A percentile compares a stretch with the other conserved stretches of the same genome.
Conservation (phyloP, 2,888 invertebrate genomes). For the Electrophaes corylata region DNA sequence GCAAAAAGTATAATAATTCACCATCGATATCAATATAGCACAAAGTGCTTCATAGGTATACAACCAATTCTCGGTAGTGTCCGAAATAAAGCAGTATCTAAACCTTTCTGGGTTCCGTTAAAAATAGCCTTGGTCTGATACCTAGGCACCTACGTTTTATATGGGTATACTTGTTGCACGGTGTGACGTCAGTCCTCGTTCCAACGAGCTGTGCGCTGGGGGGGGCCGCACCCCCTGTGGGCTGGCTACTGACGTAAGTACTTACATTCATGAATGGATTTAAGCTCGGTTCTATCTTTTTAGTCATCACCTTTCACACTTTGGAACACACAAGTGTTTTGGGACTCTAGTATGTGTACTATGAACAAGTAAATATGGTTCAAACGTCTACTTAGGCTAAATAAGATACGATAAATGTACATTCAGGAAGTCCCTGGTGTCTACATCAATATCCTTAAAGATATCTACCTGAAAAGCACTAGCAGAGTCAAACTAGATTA, state of each 20-base stretch:
- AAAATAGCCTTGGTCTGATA: conserved; percentile 68
- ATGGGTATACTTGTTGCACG: conserved; percentile 78
- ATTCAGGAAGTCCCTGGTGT: too few relatives aligned
- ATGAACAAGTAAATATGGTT: too few relatives aligned
- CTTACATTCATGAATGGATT: conserved; percentile 78
- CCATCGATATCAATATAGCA: too few relatives aligned
- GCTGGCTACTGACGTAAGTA: conserved; percentile 67
- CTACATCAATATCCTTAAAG: too few relatives aligned
- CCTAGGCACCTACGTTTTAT: conserved; percentile 62
- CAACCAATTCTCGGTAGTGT: background rate
- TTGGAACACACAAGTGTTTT: background rate
- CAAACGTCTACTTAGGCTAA: too few relatives aligned
- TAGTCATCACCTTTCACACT: conserved; percentile 37
- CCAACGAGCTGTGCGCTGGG: conserved; percentile 48
- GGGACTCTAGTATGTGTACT: background rate
- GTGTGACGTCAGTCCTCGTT: conserved; percentile 76
- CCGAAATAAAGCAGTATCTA: background rate
- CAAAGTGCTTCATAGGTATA: background rate
- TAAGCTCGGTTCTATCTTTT: conserved; percentile 59
- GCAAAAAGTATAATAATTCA: too few relatives aligned
- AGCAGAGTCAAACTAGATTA: too few relatives aligned
- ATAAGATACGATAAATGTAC: too few relatives aligned
- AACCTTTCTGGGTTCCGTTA: conserved; percentile 44
- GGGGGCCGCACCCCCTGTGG: conserved; percentile 63
- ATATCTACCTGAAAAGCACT: too few relatives aligned